These are phyloP conservation scores for Halocynthia aurantium DNA, from an alignment of 23 tunicate species.

Conservation along the genomic window DNA sequence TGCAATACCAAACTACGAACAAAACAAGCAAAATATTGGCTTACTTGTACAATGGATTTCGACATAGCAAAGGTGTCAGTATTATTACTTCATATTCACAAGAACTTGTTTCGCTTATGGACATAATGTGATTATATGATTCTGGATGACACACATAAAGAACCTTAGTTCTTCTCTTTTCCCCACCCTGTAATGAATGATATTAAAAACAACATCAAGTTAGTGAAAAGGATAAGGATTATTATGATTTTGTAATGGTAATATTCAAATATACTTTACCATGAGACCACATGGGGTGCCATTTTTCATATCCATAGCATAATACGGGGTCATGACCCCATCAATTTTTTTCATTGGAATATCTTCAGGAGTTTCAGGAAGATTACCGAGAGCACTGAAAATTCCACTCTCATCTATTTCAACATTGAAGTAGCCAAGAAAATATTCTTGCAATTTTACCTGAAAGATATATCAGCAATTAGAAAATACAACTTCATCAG, in stretches of 20 bases:
- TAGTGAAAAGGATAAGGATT: background rate
- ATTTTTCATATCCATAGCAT: constrained; percentile 43
- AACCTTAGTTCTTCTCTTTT: constrained; percentile 46
- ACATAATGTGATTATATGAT: constrained; percentile 38
- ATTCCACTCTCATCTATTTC: constrained; percentile 39
- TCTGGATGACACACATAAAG: constrained; percentile 66
- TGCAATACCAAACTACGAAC: too few relatives aligned
- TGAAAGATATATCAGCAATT: background rate
- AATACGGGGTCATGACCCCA: constrained; percentile 82
- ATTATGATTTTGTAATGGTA: background rate
- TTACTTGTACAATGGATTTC: constrained; percentile 71
- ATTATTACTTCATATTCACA: constrained; percentile 93
- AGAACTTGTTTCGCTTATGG: constrained; percentile 79
- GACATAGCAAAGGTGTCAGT: constrained; percentile 61
- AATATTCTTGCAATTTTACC: constrained; percentile 55
- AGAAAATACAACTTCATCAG: background rate
- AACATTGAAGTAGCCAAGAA: constrained; percentile 43
- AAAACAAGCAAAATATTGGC: background rate
- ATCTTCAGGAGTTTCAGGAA: constrained; percentile 31
- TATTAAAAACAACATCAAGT: too few relatives aligned
- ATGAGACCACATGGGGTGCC: constrained; percentile 93
- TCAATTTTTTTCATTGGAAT: constrained; percentile 50
- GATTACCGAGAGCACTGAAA: constrained; percentile 9
- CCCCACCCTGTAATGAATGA: constrained; percentile 19
- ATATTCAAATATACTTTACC: constrained; percentile 12